Evolutionary conservation across 2,888 invertebrate genomes (phyloP).

Genomic region (Atethmia centrago): DNA sequence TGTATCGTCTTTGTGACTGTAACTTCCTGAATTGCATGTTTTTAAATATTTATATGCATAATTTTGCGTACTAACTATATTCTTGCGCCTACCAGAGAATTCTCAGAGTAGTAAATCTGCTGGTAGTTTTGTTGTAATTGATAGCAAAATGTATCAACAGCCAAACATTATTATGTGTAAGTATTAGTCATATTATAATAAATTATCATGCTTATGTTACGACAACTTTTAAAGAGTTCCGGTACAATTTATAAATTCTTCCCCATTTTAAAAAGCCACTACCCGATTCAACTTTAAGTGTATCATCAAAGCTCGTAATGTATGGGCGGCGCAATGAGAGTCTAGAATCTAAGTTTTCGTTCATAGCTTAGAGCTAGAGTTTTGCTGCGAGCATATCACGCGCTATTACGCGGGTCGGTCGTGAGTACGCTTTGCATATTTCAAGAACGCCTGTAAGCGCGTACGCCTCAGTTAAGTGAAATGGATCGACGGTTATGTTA

Average conservation of each 20-base stretch:
- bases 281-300: conserved; percentile 63
- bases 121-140: not conserved
- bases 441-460: conserved; percentile 86
- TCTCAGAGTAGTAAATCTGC: not conserved
- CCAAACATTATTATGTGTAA: not conserved
- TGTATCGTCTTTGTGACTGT: not conserved
- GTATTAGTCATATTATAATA: not conserved
- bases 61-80: not conserved
- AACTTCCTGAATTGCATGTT: not conserved
- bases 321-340: conserved; percentile 70
- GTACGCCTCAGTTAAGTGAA: conserved; percentile 85
- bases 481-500: conserved; percentile 86
- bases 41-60: not conserved
- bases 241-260: conserved; percentile 21
- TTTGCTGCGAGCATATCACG: conserved; percentile 84
- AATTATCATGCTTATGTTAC: not conserved
- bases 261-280: conserved; percentile 50
- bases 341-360: conserved; percentile 72
- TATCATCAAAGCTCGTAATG: conserved; percentile 72
- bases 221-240: not conserved
- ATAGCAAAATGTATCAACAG: not conserved
- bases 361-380: conserved; percentile 67
- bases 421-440: conserved; percentile 89
- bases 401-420: conserved; percentile 82
- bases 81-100: not conserved